Percentiles rank a stretch among this genome's conserved stretches.
phyloP scores from a whole-genome alignment of 2,888 invertebrate genomes.

The Steinernema carpocapsae region DNA sequence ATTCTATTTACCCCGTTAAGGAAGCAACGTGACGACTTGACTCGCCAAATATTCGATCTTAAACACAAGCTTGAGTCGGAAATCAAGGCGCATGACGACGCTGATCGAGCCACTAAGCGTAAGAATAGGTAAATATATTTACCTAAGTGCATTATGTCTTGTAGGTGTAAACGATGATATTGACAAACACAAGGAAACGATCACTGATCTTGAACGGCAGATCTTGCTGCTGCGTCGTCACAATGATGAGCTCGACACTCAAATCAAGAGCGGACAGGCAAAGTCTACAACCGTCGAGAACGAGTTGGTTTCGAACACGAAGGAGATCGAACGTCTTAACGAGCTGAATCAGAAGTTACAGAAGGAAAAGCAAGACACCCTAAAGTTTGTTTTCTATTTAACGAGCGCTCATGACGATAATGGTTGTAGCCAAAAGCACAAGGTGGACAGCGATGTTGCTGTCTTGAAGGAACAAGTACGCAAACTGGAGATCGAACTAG shows the following conservation, averaged over 20 bases:
- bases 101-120: conserved; percentile 39
- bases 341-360: conserved; percentile 65
- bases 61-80: conserved; percentile 60
- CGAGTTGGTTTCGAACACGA: conserved; percentile 55
- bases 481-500: conserved; percentile 64
- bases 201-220: conserved; percentile 64
- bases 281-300: conserved; percentile 64
- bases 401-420: not conserved
- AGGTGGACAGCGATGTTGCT: conserved; percentile 60
- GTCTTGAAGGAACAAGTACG: conserved; percentile 62
- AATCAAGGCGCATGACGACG: conserved; percentile 47
- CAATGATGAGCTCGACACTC: conserved; percentile 67
- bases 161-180: conserved; percentile 55
- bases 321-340: conserved; percentile 64
- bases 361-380: conserved; percentile 64
- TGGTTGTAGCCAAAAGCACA: conserved; percentile 61
- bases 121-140: not conserved
- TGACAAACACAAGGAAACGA: conserved; percentile 57
- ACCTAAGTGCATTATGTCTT: not conserved
- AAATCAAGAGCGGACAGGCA: conserved; percentile 66
- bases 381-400: conserved; percentile 47
- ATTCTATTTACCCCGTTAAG: conserved; percentile 42
- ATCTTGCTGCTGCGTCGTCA: conserved; percentile 63
- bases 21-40: conserved; percentile 64
- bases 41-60: conserved; percentile 60